Conservation (phyloP, 2,797 vertebrate genomes). For the Phataginus tetradactyla region DNA sequence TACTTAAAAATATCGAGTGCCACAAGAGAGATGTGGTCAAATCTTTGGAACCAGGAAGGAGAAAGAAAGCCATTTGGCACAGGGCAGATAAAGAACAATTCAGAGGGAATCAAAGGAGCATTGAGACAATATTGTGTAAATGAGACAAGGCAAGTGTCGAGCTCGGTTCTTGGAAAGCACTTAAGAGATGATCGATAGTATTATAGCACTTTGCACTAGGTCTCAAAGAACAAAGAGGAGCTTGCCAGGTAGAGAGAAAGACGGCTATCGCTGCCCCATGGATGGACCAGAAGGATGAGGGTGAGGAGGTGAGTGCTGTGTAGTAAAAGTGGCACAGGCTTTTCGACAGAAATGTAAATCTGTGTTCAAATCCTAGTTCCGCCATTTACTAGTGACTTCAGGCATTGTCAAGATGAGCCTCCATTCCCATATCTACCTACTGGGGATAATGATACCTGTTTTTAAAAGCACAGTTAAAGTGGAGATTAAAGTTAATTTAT, state of each 20-base stretch:
- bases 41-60: not conserved
- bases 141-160: not conserved
- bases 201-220: not conserved
- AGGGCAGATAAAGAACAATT: not conserved
- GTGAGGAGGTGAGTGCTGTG: not conserved
- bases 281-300: not conserved
- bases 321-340: not conserved
- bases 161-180: not conserved
- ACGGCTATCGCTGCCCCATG: not conserved
- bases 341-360: not conserved
- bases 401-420: not conserved
- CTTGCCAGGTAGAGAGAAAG: not conserved
- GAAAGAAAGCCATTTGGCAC: not conserved
- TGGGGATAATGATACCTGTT: not conserved
- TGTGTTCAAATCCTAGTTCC: not conserved
- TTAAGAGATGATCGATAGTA: not conserved
- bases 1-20: not conserved
- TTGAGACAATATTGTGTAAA: not conserved
- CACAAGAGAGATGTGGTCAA: not conserved
- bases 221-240: not conserved
- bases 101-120: not conserved
- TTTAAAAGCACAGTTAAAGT: not conserved
- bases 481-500: not conserved
- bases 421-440: not conserved
- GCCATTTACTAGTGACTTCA: not conserved